phyloP scores from a whole-genome alignment of 2,888 invertebrate genomes.

The Caenorhabditis wallacei region DNA sequence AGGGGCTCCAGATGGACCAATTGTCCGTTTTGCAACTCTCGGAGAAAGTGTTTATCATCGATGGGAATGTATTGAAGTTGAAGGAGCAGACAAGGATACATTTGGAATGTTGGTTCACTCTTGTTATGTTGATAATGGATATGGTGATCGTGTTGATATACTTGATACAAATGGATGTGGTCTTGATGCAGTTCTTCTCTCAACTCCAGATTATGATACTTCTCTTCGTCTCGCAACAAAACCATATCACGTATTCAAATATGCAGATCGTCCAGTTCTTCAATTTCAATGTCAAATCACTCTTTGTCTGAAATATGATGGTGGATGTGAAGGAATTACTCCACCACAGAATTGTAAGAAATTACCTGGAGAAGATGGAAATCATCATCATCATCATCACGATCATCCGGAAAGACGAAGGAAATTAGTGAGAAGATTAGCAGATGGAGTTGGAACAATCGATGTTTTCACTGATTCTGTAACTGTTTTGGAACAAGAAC shows the following conservation, averaged over 20 bases:
- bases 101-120: constrained; percentile 83
- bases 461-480: constrained; percentile 81
- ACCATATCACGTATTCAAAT: constrained; percentile 83
- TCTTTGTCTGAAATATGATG: constrained; percentile 82
- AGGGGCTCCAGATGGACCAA: constrained; percentile 81
- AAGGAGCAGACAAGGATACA: constrained; percentile 79
- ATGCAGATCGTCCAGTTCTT: constrained; percentile 82
- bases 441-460: constrained; percentile 75
- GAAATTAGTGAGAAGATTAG: constrained; percentile 47
- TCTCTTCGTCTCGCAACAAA: constrained; percentile 80
- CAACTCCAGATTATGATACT: constrained; percentile 81
- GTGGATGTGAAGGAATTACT: constrained; percentile 81
- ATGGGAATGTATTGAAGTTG: constrained; percentile 83
- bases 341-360: constrained; percentile 81
- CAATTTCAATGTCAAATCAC: constrained; percentile 83
- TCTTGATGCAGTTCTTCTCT: constrained; percentile 80
- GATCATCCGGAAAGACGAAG: constrained; percentile 58
- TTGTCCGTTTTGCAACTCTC: constrained; percentile 80
- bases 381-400: constrained; percentile 71
- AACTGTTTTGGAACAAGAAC: constrained; percentile 73
- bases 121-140: constrained; percentile 83
- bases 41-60: constrained; percentile 78
- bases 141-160: constrained; percentile 81
- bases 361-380: constrained; percentile 67
- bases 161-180: constrained; percentile 81